phyloP scores from a whole-genome alignment of 2,113 vertebrate genomes.

The Anhinga rufa region DNA sequence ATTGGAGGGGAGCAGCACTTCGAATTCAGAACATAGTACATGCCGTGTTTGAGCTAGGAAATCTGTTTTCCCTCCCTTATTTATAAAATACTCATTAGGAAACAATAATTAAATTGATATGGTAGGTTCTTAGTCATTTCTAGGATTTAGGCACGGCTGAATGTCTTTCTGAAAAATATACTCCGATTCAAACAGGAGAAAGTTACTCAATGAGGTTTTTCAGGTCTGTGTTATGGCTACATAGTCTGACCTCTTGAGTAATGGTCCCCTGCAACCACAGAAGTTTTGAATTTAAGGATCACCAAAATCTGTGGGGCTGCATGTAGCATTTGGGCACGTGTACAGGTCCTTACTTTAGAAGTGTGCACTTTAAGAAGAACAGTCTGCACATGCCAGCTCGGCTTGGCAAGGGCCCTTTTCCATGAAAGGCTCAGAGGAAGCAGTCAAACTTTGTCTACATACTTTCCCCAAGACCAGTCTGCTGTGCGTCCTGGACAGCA shows the following conservation, averaged over 20 bases:
- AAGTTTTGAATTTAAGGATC: conserved; percentile 5
- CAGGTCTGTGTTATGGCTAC: conserved; percentile 5
- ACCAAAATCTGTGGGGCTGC: background rate
- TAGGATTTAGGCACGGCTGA: background rate
- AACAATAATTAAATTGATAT: background rate
- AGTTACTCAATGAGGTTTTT: conserved; percentile 19
- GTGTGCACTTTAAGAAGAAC: conserved; percentile 38
- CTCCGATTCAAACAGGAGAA: background rate
- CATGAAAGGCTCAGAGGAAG: conserved; percentile 51
- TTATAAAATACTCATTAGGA: background rate
- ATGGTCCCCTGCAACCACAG: background rate
- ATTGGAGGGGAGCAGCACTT: background rate
- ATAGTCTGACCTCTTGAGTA: background rate
- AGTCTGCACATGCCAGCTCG: conserved; percentile 25
- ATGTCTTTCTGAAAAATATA: conserved; percentile 1
- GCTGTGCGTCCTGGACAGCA: conserved; percentile 29
- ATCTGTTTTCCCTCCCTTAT: background rate
- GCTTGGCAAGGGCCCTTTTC: conserved; percentile 53
- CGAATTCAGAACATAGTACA: background rate
- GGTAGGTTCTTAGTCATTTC: background rate
- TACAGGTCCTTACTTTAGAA: background rate
- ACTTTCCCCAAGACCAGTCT: conserved; percentile 49
- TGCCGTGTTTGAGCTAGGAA: background rate
- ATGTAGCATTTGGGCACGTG: background rate
- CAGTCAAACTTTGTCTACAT: conserved; percentile 53